Evolutionary conservation across 2,888 invertebrate species (phyloP), one percentile per base, ranked within the genome.

Genomic region (Conomelus anceps): DNA sequence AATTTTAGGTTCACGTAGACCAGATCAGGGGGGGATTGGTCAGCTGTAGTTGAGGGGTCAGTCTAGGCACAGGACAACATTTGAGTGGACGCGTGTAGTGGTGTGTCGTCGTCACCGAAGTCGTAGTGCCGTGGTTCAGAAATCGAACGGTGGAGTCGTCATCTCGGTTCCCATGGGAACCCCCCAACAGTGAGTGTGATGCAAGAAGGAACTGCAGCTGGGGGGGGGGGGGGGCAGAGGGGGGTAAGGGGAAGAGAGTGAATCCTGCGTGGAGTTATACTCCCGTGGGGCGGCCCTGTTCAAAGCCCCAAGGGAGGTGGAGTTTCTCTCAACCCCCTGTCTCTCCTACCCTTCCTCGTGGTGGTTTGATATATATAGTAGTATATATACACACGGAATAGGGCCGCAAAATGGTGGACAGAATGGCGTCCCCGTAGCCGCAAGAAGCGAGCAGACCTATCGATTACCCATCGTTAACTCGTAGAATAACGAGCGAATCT

Each of bases 111-210:
- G 24, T 88, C 22, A 24, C n/a, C 22, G 84, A 24, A 24, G 84
- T 84, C 88, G 24, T 26, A 23, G 88, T 22, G 84, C 88, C n/a
- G 88, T 24, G 41, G 88, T 88, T 88, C 88, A 88, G 89, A 88
- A 88, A 89, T 89, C 89, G 91, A 91, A 90, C 90, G 89, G 89
- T 88, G 88, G 89, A 89, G 89, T 90, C 90, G 89, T 84, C 88
- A 88, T 86, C 84, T 93, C 93, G 93, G 94, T 94, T 94, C 94
- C 94, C 94, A 94, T 94, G 94, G 94, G 94, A 94, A 94, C 94
- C 93, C 89, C 86, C 86, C 29, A 86, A 24, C 29, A 84, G n/a
- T n/a, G n/a, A n/a, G n/a, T n/a, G n/a, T n/a, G n/a, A n/a, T n/a
- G n/a, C n/a, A 63, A 63, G 63, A 17, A 34, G 34, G 63, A 63